These are phyloP conservation scores for Phrixothrix hirtus DNA, from an alignment of 2,888 invertebrate species.

Conservation along the genomic window DNA sequence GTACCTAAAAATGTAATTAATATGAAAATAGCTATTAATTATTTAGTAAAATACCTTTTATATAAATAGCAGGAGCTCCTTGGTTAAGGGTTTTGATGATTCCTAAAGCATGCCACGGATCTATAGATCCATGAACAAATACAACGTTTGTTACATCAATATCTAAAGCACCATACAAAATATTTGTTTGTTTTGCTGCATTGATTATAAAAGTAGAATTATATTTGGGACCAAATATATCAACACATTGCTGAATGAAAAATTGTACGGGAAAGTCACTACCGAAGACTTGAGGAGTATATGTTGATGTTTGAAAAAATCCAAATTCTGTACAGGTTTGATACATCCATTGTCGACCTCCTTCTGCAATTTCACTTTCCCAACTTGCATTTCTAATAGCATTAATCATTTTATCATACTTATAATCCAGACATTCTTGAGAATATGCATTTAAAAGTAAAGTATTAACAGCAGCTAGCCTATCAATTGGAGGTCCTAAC, in stretches of 20 bases:
- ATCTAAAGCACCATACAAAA: slow-evolving; percentile 75
- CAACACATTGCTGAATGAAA: slow-evolving; percentile 79
- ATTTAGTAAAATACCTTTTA: slow-evolving; percentile 63
- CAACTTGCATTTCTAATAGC: slow-evolving; percentile 70
- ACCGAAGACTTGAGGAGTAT: slow-evolving; percentile 68
- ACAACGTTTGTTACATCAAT: slow-evolving; percentile 74
- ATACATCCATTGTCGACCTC: slow-evolving; percentile 87
- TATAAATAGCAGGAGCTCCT: slow-evolving; percentile 71
- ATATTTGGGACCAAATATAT: slow-evolving; percentile 80
- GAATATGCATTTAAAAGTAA: slow-evolving; percentile 68
- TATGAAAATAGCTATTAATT: neutral
- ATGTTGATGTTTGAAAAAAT: slow-evolving; percentile 87
- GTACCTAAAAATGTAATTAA: slow-evolving; percentile 65
- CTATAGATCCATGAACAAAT: slow-evolving; percentile 86
- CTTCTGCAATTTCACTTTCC: slow-evolving; percentile 65
- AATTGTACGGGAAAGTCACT: slow-evolving; percentile 75
- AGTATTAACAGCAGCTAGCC: slow-evolving; percentile 74
- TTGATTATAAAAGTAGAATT: slow-evolving; percentile 63
- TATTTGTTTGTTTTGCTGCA: slow-evolving; percentile 74
- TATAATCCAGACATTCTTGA: slow-evolving; percentile 81
- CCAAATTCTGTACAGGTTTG: slow-evolving; percentile 97
- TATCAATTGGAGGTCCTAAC: slow-evolving; percentile 65
- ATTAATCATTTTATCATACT: slow-evolving; percentile 74
- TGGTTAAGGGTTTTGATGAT: slow-evolving; percentile 63
- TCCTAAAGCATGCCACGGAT: slow-evolving; percentile 86